Evolutionary conservation across 2,797 vertebrate genomes (phyloP), one percentile per base, ranked within the genome.

Genomic region (Crenuchus spilurus): DNA sequence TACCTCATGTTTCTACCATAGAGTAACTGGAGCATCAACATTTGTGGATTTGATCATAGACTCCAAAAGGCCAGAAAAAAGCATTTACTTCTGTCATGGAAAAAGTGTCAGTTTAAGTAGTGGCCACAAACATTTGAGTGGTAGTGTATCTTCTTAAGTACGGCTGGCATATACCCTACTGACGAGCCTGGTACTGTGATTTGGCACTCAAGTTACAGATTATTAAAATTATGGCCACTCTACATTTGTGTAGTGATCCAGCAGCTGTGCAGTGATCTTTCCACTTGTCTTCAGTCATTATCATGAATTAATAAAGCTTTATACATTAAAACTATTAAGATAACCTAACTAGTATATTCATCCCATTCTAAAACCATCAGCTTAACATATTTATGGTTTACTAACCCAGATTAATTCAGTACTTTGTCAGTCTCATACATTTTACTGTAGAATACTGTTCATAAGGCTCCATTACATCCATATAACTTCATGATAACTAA

Each of bases 241-340:
- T 58, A 49, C 62, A 57, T 74, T 33, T 72, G 18, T 7, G 42
- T 51, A 28, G 22, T 22, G 31, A 64, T 46, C 58, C 58, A 20
- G 46, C 20, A 54, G 30, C 24, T 71, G 62, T 71, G 30, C 9
- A 37, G 35, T 65, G 33, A 65, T 4, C 26, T 75, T 68, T 44
- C 26, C 22, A 22, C 52, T 55, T 24, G 51, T 55, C 24, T 62
- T 22, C 26, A 57, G n/a, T 41, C 28, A 30, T 60, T 51, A 44
- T 30, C 16, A 4, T 57, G n/a, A 8, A 26, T n/a, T 6, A 57
- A 26, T 69, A 72, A 67, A 46, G 52, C 4, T 48, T 4, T 14
- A 4, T 16, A 20, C 0, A 42, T 42, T 63, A 8, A 33, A 31
- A 8, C n/a, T n/a, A n/a, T 24, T 16, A 10, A 11, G n/a, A 33